Conservation (phyloP, 2,797 vertebrate genomes). For the Sphaeramia orbicularis region DNA sequence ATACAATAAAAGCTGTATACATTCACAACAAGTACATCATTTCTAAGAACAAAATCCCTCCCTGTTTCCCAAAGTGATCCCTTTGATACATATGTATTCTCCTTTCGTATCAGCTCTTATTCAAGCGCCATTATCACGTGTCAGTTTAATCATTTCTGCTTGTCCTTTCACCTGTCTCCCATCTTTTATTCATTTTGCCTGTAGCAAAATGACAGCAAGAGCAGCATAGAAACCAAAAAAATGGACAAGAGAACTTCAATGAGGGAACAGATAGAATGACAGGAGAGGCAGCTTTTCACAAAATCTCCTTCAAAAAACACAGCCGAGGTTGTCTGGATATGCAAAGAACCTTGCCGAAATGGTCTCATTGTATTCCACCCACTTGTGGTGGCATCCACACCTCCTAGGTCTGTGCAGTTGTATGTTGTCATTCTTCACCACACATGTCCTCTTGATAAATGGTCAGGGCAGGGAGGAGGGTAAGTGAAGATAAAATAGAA, state of each 20-base stretch:
- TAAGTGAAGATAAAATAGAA: conserved; percentile 44
- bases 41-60: no score
- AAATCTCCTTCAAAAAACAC: conserved; percentile 32
- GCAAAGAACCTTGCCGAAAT: conserved; percentile 16
- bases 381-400: conserved; percentile 30
- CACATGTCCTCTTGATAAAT: conserved; percentile 53
- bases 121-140: conserved; percentile 30
- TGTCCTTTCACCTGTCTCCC: conserved; percentile 41
- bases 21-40: no score
- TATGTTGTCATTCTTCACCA: conserved; percentile 48
- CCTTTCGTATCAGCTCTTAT: not conserved
- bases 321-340: conserved; percentile 11
- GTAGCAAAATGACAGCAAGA: conserved; percentile 37
- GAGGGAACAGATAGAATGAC: not conserved
- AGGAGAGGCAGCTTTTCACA: conserved; percentile 11
- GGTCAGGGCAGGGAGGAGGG: conserved; percentile 27
- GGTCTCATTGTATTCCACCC: conserved; percentile 18
- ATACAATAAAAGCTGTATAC: no score
- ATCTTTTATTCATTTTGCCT: conserved; percentile 63
- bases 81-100: conserved; percentile 22
- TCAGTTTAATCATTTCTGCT: conserved; percentile 48
- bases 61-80: not conserved
- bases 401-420: conserved; percentile 34
- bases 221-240: conserved; percentile 26
- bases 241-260: conserved; percentile 48